A percentile compares a stretch with the other conserved stretches of the same genome.
Evolutionary conservation across 2,888 invertebrate species (phyloP).

Genomic region (Amiota mariae): DNA sequence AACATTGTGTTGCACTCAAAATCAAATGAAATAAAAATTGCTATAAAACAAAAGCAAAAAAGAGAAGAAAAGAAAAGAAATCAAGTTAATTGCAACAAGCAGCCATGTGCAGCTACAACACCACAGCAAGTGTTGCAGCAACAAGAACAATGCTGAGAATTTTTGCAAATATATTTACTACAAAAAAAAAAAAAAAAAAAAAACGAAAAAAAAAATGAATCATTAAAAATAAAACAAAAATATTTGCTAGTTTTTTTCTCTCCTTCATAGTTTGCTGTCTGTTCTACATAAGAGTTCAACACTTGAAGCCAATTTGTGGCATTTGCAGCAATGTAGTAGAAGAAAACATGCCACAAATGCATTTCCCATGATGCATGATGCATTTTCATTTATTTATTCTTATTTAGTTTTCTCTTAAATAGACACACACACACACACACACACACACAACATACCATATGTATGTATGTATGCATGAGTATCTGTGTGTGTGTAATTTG

Average conservation of each 20-base stretch:
- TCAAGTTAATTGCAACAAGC: constrained; percentile 27
- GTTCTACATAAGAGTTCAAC: background rate
- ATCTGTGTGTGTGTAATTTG: background rate
- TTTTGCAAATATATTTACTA: background rate
- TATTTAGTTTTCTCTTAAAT: no score
- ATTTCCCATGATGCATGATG: constrained; percentile 17
- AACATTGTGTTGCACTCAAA: no score
- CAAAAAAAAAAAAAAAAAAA: no score
- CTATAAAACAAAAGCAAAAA: background rate
- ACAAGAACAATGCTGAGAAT: constrained; percentile 28
- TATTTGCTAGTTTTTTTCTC: constrained; percentile 11
- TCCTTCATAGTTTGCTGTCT: background rate
- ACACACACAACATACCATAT: no score
- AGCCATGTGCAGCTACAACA: constrained; percentile 9
- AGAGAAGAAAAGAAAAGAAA: constrained; percentile 3
- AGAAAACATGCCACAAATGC: constrained; percentile 20
- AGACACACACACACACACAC: background rate
- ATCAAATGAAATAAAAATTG: constrained; percentile 2
- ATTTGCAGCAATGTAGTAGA: background rate
- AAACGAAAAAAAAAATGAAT: no score
- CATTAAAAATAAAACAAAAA: background rate
- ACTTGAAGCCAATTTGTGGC: constrained; percentile 5
- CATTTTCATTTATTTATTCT: constrained; percentile 20
- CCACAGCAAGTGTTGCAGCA: background rate
- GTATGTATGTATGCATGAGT: background rate